Evolutionary conservation across 2,888 invertebrate genomes (phyloP).

Genomic region (Mellilla xanthometata): DNA sequence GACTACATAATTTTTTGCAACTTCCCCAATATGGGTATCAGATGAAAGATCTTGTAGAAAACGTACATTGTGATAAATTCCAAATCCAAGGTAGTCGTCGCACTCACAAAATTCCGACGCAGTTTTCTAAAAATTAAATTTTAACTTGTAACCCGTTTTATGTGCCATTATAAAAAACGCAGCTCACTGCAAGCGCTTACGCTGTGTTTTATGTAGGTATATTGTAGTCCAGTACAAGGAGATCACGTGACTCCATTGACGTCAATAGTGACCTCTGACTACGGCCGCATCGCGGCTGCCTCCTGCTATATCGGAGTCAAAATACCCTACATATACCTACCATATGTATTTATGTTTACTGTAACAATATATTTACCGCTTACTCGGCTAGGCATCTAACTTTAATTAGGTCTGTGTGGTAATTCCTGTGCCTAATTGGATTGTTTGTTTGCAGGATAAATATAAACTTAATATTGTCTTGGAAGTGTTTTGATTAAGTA

Average conservation of each 20-base stretch:
- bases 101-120: too few relatives aligned
- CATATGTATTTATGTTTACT: conserved; percentile 27
- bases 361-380: too few relatives aligned
- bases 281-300: conserved; percentile 66
- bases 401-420: conserved; percentile 11
- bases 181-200: conserved; percentile 28
- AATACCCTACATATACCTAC: conserved; percentile 59
- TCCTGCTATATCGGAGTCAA: conserved; percentile 70
- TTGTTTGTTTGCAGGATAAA: conserved; percentile 7
- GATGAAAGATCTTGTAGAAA: too few relatives aligned
- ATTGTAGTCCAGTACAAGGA: conserved; percentile 44
- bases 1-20: too few relatives aligned
- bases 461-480: neutral
- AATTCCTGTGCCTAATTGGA: neutral
- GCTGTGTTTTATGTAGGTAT: conserved; percentile 41
- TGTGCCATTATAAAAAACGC: conserved; percentile 9
- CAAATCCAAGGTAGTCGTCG: too few relatives aligned
- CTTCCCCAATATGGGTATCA: too few relatives aligned
- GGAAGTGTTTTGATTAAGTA: too few relatives aligned
- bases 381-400: conserved; percentile 21
- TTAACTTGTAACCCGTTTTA: neutral
- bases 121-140: too few relatives aligned
- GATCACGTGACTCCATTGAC: conserved; percentile 87
- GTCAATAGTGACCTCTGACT: conserved; percentile 88
- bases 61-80: too few relatives aligned